phyloP scores from a whole-genome alignment of 2,888 invertebrate species.

The Microctonus aethiopoides region DNA sequence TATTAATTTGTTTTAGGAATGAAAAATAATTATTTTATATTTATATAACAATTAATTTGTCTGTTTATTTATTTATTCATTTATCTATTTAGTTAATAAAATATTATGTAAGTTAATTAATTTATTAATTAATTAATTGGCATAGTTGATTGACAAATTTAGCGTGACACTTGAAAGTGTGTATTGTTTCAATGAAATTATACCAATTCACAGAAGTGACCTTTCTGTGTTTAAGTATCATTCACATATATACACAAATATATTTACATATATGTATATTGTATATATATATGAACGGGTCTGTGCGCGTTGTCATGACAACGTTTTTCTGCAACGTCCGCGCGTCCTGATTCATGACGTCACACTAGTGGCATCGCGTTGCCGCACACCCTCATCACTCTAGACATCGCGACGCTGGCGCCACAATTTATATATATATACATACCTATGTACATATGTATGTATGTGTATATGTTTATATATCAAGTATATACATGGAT shows the following conservation, averaged over 20 bases:
- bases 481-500: constrained; percentile 20
- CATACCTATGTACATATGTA: constrained; percentile 9
- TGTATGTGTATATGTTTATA: too few species aligned
- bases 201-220: constrained; percentile 16
- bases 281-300: neutral
- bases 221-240: constrained; percentile 27
- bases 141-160: neutral
- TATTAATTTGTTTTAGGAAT: too few species aligned
- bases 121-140: constrained; percentile 1
- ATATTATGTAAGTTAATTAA: neutral
- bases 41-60: neutral
- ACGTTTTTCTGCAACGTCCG: constrained; percentile 65
- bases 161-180: neutral
- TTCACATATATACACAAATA: neutral
- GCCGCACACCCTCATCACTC: neutral
- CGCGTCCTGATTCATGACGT: constrained; percentile 62
- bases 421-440: constrained; percentile 20
- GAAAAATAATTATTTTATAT: too few species aligned
- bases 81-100: neutral
- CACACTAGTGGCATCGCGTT: constrained; percentile 49
- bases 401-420: constrained; percentile 30
- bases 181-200: neutral
- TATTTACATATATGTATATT: neutral
- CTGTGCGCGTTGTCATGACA: constrained; percentile 56
- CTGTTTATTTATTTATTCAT: neutral